Evolutionary conservation across 1,140 invertebrate species (phyloP).

Genomic region (Lamellibrachia luymesi): DNA sequence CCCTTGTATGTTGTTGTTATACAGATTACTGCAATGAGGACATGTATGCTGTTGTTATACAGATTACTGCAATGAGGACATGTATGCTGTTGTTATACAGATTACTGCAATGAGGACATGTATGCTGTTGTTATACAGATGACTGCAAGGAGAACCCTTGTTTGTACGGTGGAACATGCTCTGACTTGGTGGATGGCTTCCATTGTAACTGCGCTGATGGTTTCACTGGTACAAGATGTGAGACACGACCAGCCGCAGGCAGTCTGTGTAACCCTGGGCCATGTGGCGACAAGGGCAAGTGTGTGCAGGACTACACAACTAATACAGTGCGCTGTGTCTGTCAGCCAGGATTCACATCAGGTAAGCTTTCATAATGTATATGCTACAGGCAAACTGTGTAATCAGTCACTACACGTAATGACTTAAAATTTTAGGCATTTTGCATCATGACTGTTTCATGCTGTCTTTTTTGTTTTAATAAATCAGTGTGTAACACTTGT

Average conservation of each 20-base stretch:
- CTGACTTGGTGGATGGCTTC: neutral
- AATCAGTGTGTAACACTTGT: too few species aligned
- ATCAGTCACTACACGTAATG: too few species aligned
- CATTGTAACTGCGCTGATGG: neutral
- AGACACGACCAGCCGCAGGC: neutral
- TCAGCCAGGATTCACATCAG: neutral
- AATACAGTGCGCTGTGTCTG: constrained; percentile 7
- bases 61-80: too few species aligned
- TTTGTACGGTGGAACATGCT: neutral
- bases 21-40: too few species aligned
- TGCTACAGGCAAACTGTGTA: neutral
- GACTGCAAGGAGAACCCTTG: neutral
- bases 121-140: too few species aligned
- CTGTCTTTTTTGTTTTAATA: too few species aligned
- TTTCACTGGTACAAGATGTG: neutral
- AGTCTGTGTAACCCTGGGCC: neutral
- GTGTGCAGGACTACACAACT: neutral
- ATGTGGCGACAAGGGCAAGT: neutral
- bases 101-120: too few species aligned
- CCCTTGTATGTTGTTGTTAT: too few species aligned
- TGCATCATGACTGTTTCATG: too few species aligned
- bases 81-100: too few species aligned
- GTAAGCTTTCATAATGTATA: neutral
- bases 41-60: too few species aligned
- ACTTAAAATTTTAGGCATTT: too few species aligned